Base-by-base conservation (phyloP, 2,797 vertebrate genomes). In the Carcharodon carcharias region DNA sequence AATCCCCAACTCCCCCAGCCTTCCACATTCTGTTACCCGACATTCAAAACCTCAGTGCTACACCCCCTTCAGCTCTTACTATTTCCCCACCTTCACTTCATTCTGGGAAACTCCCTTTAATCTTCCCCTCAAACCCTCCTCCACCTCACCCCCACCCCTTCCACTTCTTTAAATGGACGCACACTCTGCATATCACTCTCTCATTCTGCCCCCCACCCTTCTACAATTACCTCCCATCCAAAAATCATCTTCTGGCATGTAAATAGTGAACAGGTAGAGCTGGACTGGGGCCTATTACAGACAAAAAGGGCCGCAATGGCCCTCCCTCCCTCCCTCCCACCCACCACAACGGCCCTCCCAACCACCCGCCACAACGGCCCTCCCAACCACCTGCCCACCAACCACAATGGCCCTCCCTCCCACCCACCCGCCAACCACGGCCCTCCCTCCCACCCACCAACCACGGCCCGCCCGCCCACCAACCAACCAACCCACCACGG, bases 1-100 rank as follows among this genome's bases (percentile, higher is more conserved):
- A 0, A 2, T 11, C 23, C 50, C 50, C 7, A 7, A 3, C 82
- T 1, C 0, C 1, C 0, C 3, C 1, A 58, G 5, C 58, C 9
- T 4, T 35, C 8, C 4, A 45, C 50, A 12, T 1, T 26, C 85
- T 58, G 11, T 31, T 3, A 50, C 1, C 85, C 9, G 0, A 26
- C 1, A 23, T 31, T 1, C 50, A 8, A 4, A 16, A 82, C 23
- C 1, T 0, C 85, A 0, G 12, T 54, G 16, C 45, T 88, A 1
- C 45, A 23, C 23, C 85, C 11, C 50, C 3, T 14, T 14, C 80
- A 8, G 7, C 73, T 8, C 21, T 1, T 8, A 7, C 7, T 1
- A 31, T 9, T 35, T 1, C 11, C 56, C 18, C 9, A 0, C 54
- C 87, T 9, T 4, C 4, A 14, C 8, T 5, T 28, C 21, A 1